A percentile compares a stretch with the other conserved stretches of the same genome.
Conservation (phyloP, 2,888 invertebrate species). For the Phyllotreta striolata region DNA sequence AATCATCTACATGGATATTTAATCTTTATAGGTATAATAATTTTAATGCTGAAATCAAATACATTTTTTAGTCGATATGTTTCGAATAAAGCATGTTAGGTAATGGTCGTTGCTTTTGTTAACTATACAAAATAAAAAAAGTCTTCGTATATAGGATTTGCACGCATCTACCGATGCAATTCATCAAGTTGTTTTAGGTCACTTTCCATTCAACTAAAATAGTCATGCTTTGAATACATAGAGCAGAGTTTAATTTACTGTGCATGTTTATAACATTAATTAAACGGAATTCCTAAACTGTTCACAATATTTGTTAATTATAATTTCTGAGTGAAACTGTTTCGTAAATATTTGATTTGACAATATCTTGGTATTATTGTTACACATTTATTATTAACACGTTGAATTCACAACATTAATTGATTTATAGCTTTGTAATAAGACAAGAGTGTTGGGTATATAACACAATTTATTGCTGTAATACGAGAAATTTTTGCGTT, state of each 20-base stretch:
- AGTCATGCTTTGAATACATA: conserved; percentile 48
- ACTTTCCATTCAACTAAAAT: conserved; percentile 50
- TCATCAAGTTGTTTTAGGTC: conserved; percentile 50
- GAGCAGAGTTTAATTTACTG: conserved; percentile 45
- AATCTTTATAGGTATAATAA: too few species aligned
- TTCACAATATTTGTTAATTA: conserved; percentile 36
- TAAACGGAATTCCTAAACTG: conserved; percentile 39
- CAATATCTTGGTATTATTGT: conserved; percentile 3
- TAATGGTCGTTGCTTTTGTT: too few species aligned
- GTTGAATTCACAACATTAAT: not conserved
- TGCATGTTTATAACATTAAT: conserved; percentile 43
- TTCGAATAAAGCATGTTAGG: too few species aligned
- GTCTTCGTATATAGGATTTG: conserved; percentile 8
- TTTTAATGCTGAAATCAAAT: too few species aligned
- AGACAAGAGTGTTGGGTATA: not conserved
- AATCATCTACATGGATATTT: too few species aligned
- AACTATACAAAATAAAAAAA: not conserved
- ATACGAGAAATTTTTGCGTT: not conserved
- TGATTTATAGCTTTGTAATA: conserved; percentile 9
- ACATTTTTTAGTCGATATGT: too few species aligned
- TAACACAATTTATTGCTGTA: conserved; percentile 3
- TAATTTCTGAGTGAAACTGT: conserved; percentile 23
- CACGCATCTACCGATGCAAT: conserved; percentile 46
- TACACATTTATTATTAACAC: not conserved
- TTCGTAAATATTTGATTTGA: conserved; percentile 11